Evolutionary conservation across 2,888 invertebrate genomes (phyloP), one percentile per base, ranked within the genome.

Genomic region (Pandemis corylana): DNA sequence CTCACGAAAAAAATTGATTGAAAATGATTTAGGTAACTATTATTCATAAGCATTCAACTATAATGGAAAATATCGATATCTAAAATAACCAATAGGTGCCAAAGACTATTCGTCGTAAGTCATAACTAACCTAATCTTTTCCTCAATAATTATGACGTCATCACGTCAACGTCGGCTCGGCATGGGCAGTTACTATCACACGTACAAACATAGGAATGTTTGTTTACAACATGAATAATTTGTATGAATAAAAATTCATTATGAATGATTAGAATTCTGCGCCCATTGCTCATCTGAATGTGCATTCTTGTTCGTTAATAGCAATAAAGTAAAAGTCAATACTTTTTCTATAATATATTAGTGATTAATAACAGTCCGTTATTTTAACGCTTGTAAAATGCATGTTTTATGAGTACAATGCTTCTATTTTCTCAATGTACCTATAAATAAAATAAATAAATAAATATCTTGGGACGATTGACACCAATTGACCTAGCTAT

Each of bases 91-190:
- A 46, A 65, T 71, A 49, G 49, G 65, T 66, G 65, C 66, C 59
- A 71, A 71, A 66, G 65, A 15, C 59, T 41, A 72, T 72, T 41
- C 10, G 66, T 61, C 49, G 49, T 41, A 66, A 61, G 59, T 42
- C 71, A 53, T 20, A 7, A 53, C 20, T n/a, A 28, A 41, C 71
- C 9, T 67, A 66, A 72, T 72, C 13, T 53, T 72, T 28, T 72
- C 61, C 51, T 51, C 28, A 49, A 72, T 71, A 49, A 72, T 71
- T 72, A 68, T n/a, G 15, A 15, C 61, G 59, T 68, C 61, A 61
- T 46, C 15, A 12, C 44, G 68, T 28, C n/a, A 46, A 4, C 56
- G 20, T 56, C 7, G 3, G 56, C 20, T 56, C 5, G 7, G 3
- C 53, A 46, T 51, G 7, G 44, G 7, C 5, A 6, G 36, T 51